A percentile compares a stretch with the other conserved stretches of the same genome.
These are phyloP conservation scores for Semnornis frantzii DNA, from an alignment of 2,113 vertebrate species.

Conservation along the genomic window DNA sequence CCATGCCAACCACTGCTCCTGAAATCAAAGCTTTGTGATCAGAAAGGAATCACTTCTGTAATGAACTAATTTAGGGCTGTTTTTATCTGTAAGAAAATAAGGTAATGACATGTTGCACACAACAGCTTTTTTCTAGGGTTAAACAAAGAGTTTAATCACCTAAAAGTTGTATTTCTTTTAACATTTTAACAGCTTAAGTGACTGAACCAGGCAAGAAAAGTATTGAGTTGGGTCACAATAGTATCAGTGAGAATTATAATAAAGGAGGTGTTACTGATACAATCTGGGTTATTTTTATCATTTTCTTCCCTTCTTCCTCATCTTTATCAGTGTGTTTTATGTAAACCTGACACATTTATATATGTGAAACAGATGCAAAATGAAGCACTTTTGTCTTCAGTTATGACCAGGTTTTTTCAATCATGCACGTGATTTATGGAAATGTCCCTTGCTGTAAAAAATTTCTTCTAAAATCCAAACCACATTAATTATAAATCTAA, in stretches of 20 bases:
- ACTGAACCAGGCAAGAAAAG: conserved; percentile 36
- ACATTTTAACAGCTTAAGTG: conserved; percentile 24
- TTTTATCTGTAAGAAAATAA: conserved; percentile 34
- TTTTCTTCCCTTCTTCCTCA: conserved; percentile 74
- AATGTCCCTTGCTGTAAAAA: conserved; percentile 73
- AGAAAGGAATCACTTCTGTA: not conserved
- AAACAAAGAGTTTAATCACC: not conserved
- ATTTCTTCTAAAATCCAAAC: conserved; percentile 66
- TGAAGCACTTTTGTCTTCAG: conserved; percentile 71
- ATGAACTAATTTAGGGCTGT: not conserved
- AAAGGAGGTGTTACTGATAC: conserved; percentile 69
- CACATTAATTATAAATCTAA: conserved; percentile 76
- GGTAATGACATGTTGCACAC: not conserved
- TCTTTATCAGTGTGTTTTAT: conserved; percentile 79
- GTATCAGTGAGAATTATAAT: conserved; percentile 65
- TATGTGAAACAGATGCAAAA: conserved; percentile 81
- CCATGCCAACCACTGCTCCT: not conserved
- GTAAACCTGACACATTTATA: conserved; percentile 79
- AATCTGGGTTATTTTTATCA: conserved; percentile 71
- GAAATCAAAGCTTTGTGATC: not conserved
- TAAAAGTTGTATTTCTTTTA: not conserved
- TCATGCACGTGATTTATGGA: conserved; percentile 79
- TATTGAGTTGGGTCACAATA: conserved; percentile 38
- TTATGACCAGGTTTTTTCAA: conserved; percentile 78
- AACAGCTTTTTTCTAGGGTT: not conserved